A percentile compares a stretch with the other conserved stretches of the same genome.
Evolutionary conservation across 1,140 invertebrate genomes (phyloP).

Genomic region (Aphelinus atriplicis): DNA sequence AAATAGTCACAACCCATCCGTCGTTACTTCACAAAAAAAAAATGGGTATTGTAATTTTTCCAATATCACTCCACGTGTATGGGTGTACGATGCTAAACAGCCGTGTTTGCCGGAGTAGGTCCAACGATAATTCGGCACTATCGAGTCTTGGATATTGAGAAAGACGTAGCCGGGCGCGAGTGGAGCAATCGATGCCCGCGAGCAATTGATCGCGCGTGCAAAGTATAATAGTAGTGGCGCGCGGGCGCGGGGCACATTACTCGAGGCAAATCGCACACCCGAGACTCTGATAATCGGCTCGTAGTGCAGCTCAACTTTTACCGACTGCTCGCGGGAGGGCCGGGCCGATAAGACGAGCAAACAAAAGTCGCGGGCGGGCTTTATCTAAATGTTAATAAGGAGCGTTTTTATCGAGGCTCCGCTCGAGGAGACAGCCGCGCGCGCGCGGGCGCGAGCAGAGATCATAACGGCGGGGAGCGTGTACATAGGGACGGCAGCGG

Average conservation of each 20-base stretch:
- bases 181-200: too few species aligned
- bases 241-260: conserved; percentile 21
- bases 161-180: too few species aligned
- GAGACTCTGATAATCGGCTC: conserved; percentile 41
- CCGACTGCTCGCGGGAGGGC: background rate
- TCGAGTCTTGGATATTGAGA: too few species aligned
- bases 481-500: background rate
- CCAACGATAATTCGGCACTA: too few species aligned
- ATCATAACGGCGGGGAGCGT: conserved; percentile 32
- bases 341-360: background rate
- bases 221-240: too few species aligned
- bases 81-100: too few species aligned
- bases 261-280: conserved; percentile 42
- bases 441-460: conserved; percentile 16
- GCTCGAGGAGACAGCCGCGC: conserved; percentile 4
- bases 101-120: too few species aligned
- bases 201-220: too few species aligned
- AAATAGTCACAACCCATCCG: too few species aligned
- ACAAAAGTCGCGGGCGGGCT: conserved; percentile 52
- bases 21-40: too few species aligned
- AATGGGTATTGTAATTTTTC: too few species aligned
- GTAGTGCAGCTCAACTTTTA: conserved; percentile 3
- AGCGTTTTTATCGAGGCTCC: conserved; percentile 33
- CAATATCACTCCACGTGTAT: too few species aligned
- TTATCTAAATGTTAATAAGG: conserved; percentile 64